A percentile compares a stretch with the other conserved stretches of the same genome.
These are phyloP conservation scores for Porites lobata DNA, from an alignment of 92 coral and sea anemone genomes.

Conservation along the genomic window DNA sequence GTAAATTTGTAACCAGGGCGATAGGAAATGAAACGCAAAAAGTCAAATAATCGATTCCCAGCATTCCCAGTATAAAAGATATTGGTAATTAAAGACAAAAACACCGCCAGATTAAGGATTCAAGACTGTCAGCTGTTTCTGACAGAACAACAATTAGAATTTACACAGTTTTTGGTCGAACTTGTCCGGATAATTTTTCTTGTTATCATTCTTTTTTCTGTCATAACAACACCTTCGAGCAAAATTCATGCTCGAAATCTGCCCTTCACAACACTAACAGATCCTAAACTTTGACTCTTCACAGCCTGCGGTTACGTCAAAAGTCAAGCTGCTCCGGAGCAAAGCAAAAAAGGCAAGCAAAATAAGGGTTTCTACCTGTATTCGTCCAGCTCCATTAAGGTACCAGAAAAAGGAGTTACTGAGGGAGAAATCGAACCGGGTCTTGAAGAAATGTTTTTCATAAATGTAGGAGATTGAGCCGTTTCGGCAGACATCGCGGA, in stretches of 20 bases:
- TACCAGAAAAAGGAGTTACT: conserved; percentile 37
- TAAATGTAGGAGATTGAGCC: conserved; percentile 36
- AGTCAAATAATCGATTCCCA: too few species aligned
- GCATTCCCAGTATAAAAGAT: too few species aligned
- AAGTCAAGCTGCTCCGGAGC: too few species aligned
- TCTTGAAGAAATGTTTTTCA: conserved; percentile 14
- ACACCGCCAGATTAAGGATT: too few species aligned
- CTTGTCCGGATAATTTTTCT: background rate
- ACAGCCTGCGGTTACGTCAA: too few species aligned
- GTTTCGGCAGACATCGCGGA: conserved; percentile 57
- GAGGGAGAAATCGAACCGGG: conserved; percentile 58
- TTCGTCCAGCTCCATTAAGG: conserved; percentile 75
- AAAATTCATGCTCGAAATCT: background rate
- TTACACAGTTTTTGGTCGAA: too few species aligned
- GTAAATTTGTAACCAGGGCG: too few species aligned
- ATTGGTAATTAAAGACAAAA: too few species aligned
- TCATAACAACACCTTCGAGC: background rate
- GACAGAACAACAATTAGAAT: too few species aligned
- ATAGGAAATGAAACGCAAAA: too few species aligned
- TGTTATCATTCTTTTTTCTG: too few species aligned
- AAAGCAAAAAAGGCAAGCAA: background rate
- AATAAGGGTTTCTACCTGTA: conserved; percentile 56
- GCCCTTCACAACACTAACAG: background rate
- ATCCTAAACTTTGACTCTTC: background rate
- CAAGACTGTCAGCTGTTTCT: too few species aligned